These are phyloP conservation scores for Varanus komodoensis DNA, from an alignment of 2,113 vertebrate species.

Conservation along the genomic window DNA sequence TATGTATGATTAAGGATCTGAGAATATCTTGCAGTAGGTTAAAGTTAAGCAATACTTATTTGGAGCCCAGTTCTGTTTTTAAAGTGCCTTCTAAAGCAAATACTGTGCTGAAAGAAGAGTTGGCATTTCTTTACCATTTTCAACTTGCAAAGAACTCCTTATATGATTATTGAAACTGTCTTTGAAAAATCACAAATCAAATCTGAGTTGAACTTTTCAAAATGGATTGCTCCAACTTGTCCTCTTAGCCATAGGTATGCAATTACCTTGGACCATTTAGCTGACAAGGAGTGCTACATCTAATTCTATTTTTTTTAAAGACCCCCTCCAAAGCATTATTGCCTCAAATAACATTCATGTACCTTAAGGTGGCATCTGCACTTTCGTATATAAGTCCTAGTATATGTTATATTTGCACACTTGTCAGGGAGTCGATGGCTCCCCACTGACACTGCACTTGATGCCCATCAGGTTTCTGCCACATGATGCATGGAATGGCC, in stretches of 20 bases:
- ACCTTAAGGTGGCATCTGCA: neutral
- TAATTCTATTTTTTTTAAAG: slow-evolving; percentile 16
- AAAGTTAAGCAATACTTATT: neutral
- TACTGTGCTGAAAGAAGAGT: neutral
- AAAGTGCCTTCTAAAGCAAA: slow-evolving; percentile 27
- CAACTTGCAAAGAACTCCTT: slow-evolving; percentile 53
- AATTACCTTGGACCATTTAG: slow-evolving; percentile 28
- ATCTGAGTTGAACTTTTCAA: slow-evolving; percentile 26
- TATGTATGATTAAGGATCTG: slow-evolving; percentile 7
- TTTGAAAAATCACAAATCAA: slow-evolving; percentile 8
- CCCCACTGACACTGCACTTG: neutral
- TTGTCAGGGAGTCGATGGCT: neutral
- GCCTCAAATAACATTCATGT: slow-evolving; percentile 1
- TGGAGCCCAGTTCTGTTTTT: neutral
- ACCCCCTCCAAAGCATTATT: neutral
- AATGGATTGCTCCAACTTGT: neutral
- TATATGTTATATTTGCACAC: neutral
- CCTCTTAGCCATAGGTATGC: slow-evolving; percentile 40
- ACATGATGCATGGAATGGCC: neutral
- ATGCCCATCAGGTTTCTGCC: neutral
- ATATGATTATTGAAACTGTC: slow-evolving; percentile 43
- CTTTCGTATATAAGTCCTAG: neutral
- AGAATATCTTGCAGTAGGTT: slow-evolving; percentile 1
- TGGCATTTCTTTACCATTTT: slow-evolving; percentile 43
- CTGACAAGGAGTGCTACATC: slow-evolving; percentile 31